Conservation (phyloP, 2,113 vertebrate genomes). For the Pelvicachromis taeniatus region DNA sequence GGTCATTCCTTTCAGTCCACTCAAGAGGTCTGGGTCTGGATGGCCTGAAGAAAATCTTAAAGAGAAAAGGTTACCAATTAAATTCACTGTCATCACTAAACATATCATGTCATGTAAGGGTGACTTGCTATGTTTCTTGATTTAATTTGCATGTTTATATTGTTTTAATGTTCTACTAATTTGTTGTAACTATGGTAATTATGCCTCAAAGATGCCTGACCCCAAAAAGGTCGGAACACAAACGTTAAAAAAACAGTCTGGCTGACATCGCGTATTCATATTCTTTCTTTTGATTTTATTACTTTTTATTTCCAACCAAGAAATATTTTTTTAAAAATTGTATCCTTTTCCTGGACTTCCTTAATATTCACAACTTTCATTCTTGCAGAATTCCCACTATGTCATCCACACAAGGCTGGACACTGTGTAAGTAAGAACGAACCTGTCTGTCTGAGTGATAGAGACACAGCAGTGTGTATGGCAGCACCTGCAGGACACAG, state of each 20-base stretch:
- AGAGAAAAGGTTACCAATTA: background rate
- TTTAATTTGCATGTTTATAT: background rate
- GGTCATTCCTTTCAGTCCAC: background rate
- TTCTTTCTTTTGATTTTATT: background rate
- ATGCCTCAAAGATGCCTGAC: background rate
- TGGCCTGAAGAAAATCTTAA: background rate
- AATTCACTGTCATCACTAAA: background rate
- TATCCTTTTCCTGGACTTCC: background rate
- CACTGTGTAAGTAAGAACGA: background rate
- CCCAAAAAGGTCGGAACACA: background rate
- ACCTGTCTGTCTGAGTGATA: background rate
- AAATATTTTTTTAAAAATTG: background rate
- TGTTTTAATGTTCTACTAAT: background rate
- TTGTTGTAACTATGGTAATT: background rate
- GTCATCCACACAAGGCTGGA: background rate
- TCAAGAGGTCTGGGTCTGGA: background rate
- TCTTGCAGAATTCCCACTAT: background rate
- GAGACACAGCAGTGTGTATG: background rate
- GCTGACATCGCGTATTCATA: background rate
- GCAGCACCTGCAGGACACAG: background rate
- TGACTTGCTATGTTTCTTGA: fast-evolving
- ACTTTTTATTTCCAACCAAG: background rate
- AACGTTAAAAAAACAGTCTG: background rate
- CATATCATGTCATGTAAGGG: background rate
- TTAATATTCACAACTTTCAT: background rate